Evolutionary conservation across 1,140 invertebrate genomes (phyloP).

Genomic region (Orussus abietinus): DNA sequence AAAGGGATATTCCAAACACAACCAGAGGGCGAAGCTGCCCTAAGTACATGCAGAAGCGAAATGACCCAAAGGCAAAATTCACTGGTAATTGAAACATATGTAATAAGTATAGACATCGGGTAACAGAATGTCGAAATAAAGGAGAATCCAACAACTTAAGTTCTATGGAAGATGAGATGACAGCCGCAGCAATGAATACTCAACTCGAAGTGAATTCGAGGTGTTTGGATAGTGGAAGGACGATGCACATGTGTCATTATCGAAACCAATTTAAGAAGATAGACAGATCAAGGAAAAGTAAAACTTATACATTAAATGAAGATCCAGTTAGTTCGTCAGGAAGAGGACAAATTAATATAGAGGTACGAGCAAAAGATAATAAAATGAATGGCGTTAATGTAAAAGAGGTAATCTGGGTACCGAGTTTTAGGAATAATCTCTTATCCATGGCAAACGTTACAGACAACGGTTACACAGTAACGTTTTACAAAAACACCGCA

Average conservation of each 20-base stretch:
- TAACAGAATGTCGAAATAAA: constrained; percentile 11
- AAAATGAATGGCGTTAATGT: constrained; percentile 18
- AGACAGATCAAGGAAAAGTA: constrained; percentile 1
- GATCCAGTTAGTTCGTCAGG: constrained; percentile 15
- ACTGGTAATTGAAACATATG: constrained; percentile 13
- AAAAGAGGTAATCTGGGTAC: constrained; percentile 19
- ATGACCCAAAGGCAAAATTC: no score
- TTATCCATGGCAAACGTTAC: constrained; percentile 18
- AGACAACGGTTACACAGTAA: constrained; percentile 15
- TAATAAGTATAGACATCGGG: constrained; percentile 13
- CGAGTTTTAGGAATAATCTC: constrained; percentile 19
- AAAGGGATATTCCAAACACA: no score
- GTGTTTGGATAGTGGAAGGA: constrained; percentile 27
- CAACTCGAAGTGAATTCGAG: constrained; percentile 6
- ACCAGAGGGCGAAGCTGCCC: no score
- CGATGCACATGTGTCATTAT: constrained; percentile 21
- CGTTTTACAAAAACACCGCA: constrained; percentile 15
- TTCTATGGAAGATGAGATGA: constrained; percentile 10
- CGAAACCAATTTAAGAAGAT: constrained; percentile 13
- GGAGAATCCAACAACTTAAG: constrained; percentile 4
- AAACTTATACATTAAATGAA: constrained; percentile 17
- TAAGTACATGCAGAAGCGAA: no score
- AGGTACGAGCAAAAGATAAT: constrained; percentile 1
- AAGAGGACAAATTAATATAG: constrained; percentile 13
- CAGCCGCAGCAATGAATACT: constrained; percentile 13